phyloP scores from a whole-genome alignment of 2,797 vertebrate species.

The Neostethus bicornis region DNA sequence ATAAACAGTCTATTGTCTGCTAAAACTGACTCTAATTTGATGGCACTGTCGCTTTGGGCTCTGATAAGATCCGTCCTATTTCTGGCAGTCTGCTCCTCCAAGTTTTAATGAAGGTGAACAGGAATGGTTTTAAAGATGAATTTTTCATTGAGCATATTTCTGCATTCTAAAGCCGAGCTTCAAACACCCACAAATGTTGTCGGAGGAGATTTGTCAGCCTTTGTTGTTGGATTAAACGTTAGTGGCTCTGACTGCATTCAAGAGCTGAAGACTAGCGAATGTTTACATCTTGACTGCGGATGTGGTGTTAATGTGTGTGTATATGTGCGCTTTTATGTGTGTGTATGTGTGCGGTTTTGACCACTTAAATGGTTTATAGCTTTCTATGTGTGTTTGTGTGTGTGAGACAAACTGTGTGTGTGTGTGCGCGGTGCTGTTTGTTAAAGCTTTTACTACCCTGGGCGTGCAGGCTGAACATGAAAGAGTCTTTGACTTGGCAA shows the following conservation, averaged over 20 bases:
- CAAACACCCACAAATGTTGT: conserved; percentile 61
- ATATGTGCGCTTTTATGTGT: conserved; percentile 34
- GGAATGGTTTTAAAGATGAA: conserved; percentile 58
- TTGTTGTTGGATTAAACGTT: conserved; percentile 60
- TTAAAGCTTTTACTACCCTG: conserved; percentile 75
- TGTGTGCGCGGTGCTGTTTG: conserved; percentile 58
- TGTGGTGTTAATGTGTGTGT: conserved; percentile 43
- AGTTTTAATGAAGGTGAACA: conserved; percentile 71
- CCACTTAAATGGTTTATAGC: conserved; percentile 64
- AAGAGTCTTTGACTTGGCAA: conserved; percentile 86
- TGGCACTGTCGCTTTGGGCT: conserved; percentile 58
- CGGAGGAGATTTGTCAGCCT: conserved; percentile 46
- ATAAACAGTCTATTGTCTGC: conserved; percentile 61
- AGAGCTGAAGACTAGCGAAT: conserved; percentile 47
- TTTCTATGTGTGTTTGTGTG: conserved; percentile 34
- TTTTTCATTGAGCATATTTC: conserved; percentile 64
- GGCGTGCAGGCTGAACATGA: conserved; percentile 76
- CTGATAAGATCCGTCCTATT: conserved; percentile 64
- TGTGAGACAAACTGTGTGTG: conserved; percentile 34
- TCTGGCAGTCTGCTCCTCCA: conserved; percentile 50
- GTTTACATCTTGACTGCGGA: conserved; percentile 55
- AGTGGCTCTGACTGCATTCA: conserved; percentile 46
- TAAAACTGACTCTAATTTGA: conserved; percentile 65
- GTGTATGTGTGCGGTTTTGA: conserved; percentile 52
- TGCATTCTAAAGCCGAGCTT: conserved; percentile 51